Conservation (phyloP, 2,888 invertebrate genomes). For the Nemotelus nigrinus region DNA sequence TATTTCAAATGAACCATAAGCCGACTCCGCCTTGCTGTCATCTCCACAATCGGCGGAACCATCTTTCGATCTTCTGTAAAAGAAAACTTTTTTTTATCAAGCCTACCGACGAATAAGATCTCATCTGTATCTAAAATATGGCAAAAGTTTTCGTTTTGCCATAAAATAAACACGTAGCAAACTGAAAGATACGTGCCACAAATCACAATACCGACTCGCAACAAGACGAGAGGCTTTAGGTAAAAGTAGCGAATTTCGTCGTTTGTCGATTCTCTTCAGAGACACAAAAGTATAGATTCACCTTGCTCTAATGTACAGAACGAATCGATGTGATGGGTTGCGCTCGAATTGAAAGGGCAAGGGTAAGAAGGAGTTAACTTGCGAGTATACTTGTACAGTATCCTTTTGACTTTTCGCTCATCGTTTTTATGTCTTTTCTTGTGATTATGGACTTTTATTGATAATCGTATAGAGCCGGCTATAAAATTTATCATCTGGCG, state of each 20-base stretch:
- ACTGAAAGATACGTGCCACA: slow-evolving; percentile 34
- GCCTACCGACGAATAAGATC: slow-evolving; percentile 26
- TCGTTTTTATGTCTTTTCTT: not conserved
- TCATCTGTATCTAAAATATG: slow-evolving; percentile 32
- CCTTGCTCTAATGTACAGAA: too few species aligned
- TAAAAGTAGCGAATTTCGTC: slow-evolving; percentile 16
- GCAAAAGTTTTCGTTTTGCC: slow-evolving; percentile 25
- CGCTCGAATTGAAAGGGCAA: not conserved
- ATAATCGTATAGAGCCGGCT: slow-evolving; percentile 12
- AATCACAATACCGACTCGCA: slow-evolving; percentile 27
- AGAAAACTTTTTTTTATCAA: slow-evolving; percentile 23
- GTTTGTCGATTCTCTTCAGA: not conserved
- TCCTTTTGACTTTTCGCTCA: not conserved
- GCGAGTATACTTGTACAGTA: not conserved
- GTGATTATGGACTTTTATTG: slow-evolving; percentile 18
- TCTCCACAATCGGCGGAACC: not conserved
- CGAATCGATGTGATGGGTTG: too few species aligned
- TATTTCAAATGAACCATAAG: not conserved
- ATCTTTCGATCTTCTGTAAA: not conserved
- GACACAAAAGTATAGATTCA: not conserved
- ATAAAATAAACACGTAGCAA: slow-evolving; percentile 42
- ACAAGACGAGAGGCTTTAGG: not conserved
- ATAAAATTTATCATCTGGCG: slow-evolving; percentile 10
- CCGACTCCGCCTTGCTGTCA: not conserved
- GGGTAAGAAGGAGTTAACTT: not conserved